phyloP scores from a whole-genome alignment of 1,140 invertebrate species.

The Wiebesia pumilae region DNA sequence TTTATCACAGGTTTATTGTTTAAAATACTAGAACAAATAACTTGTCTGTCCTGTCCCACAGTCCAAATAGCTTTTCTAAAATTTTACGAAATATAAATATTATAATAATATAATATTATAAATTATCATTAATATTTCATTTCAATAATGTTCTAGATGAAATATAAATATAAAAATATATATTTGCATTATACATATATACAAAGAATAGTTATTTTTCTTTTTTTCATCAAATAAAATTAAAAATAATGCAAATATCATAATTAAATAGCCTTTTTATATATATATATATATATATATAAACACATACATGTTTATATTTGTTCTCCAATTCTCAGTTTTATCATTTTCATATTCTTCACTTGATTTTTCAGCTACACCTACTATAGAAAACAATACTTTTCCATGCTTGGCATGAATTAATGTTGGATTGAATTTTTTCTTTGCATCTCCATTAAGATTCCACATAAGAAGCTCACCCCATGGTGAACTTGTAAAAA shows the following conservation, averaged over 20 bases:
- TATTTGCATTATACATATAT: too few relatives aligned
- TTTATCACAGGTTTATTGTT: constrained; percentile 66
- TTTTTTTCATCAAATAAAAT: too few relatives aligned
- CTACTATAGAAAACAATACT: constrained; percentile 76
- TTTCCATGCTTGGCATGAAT: constrained; percentile 75
- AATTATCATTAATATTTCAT: too few relatives aligned
- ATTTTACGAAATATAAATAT: constrained; percentile 25
- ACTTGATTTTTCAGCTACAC: constrained; percentile 17
- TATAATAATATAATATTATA: neutral
- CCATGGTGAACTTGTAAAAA: constrained; percentile 73
- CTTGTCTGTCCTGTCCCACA: constrained; percentile 78
- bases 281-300: neutral
- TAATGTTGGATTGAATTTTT: constrained; percentile 62
- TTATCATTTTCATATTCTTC: constrained; percentile 58
- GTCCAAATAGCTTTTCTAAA: constrained; percentile 77
- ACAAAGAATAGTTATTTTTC: too few relatives aligned
- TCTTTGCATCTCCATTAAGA: constrained; percentile 57
- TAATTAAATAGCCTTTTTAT: constrained; percentile 7
- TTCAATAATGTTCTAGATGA: too few relatives aligned
- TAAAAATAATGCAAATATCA: neutral
- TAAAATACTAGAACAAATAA: constrained; percentile 77
- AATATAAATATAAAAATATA: too few relatives aligned
- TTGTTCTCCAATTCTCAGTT: constrained; percentile 62
- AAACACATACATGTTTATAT: constrained; percentile 31
- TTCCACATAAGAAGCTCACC: constrained; percentile 77